A percentile compares a stretch with the other conserved stretches of the same genome.
Evolutionary conservation across 2,888 invertebrate genomes (phyloP).

Genomic region (Argyresthia goedartella): DNA sequence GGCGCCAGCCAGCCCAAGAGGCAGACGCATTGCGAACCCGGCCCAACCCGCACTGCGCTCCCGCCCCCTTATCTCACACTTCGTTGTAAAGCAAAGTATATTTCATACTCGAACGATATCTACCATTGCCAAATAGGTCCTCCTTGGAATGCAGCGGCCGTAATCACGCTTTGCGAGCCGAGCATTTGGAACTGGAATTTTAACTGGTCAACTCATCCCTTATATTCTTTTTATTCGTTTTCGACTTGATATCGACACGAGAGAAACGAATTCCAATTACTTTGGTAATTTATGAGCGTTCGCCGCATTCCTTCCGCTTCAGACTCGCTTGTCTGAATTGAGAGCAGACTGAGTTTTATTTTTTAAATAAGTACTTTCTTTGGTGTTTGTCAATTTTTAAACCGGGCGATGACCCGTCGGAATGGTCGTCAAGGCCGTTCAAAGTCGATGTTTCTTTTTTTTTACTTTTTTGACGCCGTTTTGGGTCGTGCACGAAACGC

Average conservation of each 20-base stretch:
- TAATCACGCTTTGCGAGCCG: neutral
- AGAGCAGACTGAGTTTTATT: too few relatives aligned
- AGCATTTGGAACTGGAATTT: too few relatives aligned
- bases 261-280: too few relatives aligned
- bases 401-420: neutral
- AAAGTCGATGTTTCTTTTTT: slow-evolving; percentile 13
- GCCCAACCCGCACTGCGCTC: slow-evolving; percentile 53
- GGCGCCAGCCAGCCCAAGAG: slow-evolving; percentile 56
- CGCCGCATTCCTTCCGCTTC: too few relatives aligned
- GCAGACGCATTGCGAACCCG: slow-evolving; percentile 37
- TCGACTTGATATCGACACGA: too few relatives aligned
- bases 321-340: too few relatives aligned
- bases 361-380: too few relatives aligned
- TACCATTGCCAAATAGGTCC: slow-evolving; percentile 48
- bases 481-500: slow-evolving; percentile 20
- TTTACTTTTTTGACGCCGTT: neutral
- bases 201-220: too few relatives aligned
- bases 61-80: slow-evolving; percentile 18
- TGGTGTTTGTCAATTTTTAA: too few relatives aligned
- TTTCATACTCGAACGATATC: slow-evolving; percentile 31
- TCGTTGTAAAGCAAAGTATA: slow-evolving; percentile 13
- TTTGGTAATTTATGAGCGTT: too few relatives aligned
- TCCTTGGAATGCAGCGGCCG: slow-evolving; percentile 9
- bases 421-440: slow-evolving; percentile 8
- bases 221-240: too few relatives aligned